These are phyloP conservation scores for Hippoglossus hippoglossus DNA, from an alignment of 2,797 vertebrate genomes.

Conservation along the genomic window DNA sequence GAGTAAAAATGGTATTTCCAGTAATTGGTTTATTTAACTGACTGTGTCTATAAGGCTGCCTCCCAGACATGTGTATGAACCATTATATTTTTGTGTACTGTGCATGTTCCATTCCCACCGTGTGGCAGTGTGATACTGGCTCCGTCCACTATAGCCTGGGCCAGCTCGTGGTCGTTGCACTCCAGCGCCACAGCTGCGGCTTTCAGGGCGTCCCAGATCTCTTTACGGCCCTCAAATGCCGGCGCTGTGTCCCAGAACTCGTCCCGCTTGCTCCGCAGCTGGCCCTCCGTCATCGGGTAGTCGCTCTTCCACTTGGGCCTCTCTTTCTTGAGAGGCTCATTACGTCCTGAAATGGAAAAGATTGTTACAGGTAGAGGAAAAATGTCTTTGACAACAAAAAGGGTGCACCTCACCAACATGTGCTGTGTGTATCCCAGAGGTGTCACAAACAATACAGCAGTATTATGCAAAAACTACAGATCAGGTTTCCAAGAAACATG, in stretches of 20 bases:
- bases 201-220: slow-evolving; percentile 99
- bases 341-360: slow-evolving; percentile 86
- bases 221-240: slow-evolving; percentile 97
- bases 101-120: slow-evolving; percentile 86
- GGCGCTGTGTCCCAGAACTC: slow-evolving; percentile 99
- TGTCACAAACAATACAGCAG: no score
- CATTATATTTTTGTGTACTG: no score
- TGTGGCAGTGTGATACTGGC: slow-evolving; percentile 97
- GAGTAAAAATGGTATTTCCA: neutral
- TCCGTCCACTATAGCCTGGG: slow-evolving; percentile 97
- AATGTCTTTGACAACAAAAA: no score
- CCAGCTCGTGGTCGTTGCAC: slow-evolving; percentile 94
- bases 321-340: slow-evolving; percentile 97
- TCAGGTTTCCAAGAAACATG: no score
- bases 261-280: slow-evolving; percentile 96
- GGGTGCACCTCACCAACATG: no score
- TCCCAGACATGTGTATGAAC: neutral
- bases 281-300: slow-evolving; percentile 98
- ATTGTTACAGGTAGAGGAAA: neutral
- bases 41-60: neutral
- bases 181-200: slow-evolving; percentile 94
- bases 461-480: no score
- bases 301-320: slow-evolving; percentile 98
- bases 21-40: neutral
- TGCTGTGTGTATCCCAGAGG: no score